Evolutionary conservation across 2,888 invertebrate genomes (phyloP).

Genomic region (Sepioteuthis lessoniana): DNA sequence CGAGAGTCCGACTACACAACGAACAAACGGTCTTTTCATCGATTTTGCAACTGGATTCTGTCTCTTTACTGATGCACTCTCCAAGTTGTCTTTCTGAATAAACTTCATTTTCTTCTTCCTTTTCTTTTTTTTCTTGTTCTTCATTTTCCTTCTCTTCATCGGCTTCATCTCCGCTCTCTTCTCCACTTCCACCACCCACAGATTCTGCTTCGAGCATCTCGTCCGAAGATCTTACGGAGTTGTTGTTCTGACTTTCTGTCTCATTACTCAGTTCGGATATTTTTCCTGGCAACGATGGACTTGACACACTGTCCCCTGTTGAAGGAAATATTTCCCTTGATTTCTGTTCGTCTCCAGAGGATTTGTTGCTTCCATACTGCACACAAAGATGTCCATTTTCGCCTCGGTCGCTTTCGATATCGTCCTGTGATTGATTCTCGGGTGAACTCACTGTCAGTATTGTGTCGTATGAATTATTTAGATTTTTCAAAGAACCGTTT

Average conservation of each 20-base stretch:
- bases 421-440: background rate
- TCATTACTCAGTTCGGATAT: background rate
- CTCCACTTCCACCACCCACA: background rate
- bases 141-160: background rate
- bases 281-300: background rate
- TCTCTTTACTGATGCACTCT: background rate
- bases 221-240: background rate
- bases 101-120: background rate
- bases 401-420: background rate
- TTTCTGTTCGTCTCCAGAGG: background rate
- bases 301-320: background rate
- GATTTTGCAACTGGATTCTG: background rate
- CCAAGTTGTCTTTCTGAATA: background rate
- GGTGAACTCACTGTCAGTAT: background rate
- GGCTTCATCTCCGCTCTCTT: background rate
- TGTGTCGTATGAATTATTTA: slow-evolving; percentile 14
- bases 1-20: background rate
- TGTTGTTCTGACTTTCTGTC: background rate
- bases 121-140: background rate
- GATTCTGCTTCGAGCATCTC: background rate
- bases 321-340: background rate
- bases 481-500: background rate
- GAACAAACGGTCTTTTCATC: background rate
- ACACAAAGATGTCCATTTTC: background rate
- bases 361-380: background rate